Conservation (phyloP, 2,113 vertebrate genomes). For the Bubalus kerabau region DNA sequence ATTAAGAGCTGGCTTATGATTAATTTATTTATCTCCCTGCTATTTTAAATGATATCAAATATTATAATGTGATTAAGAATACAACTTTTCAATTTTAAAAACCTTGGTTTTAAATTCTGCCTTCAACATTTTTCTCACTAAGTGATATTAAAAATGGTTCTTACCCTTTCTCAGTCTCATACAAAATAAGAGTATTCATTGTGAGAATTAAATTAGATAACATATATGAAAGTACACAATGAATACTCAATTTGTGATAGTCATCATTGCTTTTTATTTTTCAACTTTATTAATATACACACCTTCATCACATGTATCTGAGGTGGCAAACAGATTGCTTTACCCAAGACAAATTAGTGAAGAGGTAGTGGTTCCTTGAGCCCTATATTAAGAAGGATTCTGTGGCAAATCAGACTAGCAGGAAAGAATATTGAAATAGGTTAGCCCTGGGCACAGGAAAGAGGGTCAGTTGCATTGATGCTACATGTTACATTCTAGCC, state of each 20-base stretch:
- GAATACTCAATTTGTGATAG: not conserved
- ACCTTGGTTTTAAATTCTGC: not conserved
- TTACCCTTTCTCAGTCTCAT: not conserved
- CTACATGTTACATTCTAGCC: not conserved
- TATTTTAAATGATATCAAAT: not conserved
- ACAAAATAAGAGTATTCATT: not conserved
- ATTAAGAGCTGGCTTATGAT: not conserved
- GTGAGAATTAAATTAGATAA: not conserved
- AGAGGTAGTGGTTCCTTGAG: not conserved
- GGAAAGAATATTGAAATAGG: not conserved
- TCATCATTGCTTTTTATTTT: not conserved
- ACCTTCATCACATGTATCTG: not conserved
- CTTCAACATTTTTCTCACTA: not conserved
- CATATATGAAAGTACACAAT: not conserved
- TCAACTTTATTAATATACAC: not conserved
- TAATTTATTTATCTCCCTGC: not conserved
- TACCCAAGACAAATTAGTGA: not conserved
- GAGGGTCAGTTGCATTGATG: not conserved
- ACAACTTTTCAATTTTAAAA: not conserved
- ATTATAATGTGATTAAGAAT: not conserved
- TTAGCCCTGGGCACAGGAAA: not conserved
- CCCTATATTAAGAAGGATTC: not conserved
- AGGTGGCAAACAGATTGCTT: not conserved
- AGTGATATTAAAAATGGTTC: not conserved
- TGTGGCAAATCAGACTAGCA: not conserved